These are phyloP conservation scores for Epistrophella euchroma DNA, from an alignment of 2,888 invertebrate genomes.

Conservation along the genomic window DNA sequence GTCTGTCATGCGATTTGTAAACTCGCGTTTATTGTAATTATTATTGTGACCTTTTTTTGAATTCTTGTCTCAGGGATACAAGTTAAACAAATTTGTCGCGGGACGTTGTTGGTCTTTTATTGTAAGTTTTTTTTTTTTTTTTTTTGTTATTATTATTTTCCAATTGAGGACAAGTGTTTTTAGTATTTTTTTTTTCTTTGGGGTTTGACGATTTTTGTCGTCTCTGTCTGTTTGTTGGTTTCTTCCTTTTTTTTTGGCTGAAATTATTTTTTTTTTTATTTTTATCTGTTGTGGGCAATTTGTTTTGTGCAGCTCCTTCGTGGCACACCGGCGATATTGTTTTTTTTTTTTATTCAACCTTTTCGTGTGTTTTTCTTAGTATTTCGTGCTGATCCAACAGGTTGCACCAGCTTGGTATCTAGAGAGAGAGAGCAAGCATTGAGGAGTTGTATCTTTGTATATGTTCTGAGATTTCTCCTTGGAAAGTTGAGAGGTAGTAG, in stretches of 20 bases:
- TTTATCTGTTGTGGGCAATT: constrained; percentile 62
- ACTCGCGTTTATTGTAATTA: constrained; percentile 70
- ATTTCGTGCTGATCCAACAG: constrained; percentile 73
- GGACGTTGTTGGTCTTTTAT: constrained; percentile 13
- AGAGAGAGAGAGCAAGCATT: constrained; percentile 18
- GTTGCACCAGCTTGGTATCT: constrained; percentile 62
- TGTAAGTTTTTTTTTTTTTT: constrained; percentile 18
- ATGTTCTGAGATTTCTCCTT: constrained; percentile 71
- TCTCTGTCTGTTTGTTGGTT: constrained; percentile 11
- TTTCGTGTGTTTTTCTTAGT: constrained; percentile 66
- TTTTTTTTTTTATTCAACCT: constrained; percentile 35
- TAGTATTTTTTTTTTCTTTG: constrained; percentile 49
- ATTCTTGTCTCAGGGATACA: constrained; percentile 5
- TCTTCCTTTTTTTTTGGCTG: constrained; percentile 28
- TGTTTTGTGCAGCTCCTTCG: constrained; percentile 74
- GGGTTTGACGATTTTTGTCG: constrained; percentile 17
- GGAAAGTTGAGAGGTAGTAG: constrained; percentile 59
- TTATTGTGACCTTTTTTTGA: constrained; percentile 57
- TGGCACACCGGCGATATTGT: constrained; percentile 65
- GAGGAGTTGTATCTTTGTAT: constrained; percentile 39
- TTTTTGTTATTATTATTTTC: constrained; percentile 14
- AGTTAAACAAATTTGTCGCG: constrained; percentile 19
- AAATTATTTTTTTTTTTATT: constrained; percentile 35
- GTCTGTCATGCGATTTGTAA: constrained; percentile 76
- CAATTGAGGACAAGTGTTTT: constrained; percentile 54